Conservation (phyloP, 1,140 invertebrate species). For the Tetragnatha versicolor region DNA sequence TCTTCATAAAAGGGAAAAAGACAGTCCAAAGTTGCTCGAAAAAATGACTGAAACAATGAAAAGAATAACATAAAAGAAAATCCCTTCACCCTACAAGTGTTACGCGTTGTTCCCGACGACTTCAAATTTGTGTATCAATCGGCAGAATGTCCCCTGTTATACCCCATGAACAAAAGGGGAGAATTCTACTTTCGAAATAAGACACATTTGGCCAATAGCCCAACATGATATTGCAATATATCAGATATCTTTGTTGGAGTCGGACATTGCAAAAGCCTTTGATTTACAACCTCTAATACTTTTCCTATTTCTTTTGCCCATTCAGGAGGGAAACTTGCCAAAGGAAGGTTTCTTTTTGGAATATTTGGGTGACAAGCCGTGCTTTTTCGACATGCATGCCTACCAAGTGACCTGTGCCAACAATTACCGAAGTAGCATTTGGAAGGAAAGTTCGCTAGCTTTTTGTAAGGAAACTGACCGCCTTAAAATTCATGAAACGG, state of each 20-base stretch:
- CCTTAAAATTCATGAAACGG: too few relatives aligned
- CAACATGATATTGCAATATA: conserved; percentile 39
- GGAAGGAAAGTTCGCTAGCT: too few relatives aligned
- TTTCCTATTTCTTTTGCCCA: conserved; percentile 28
- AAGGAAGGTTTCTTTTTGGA: background rate
- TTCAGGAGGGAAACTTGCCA: conserved; percentile 36
- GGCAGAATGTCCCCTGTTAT: conserved; percentile 12
- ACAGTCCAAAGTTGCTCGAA: background rate
- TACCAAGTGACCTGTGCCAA: background rate
- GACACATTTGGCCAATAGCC: conserved; percentile 51
- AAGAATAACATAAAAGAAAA: conserved; percentile 1
- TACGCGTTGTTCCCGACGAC: conserved; percentile 23
- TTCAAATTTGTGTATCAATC: conserved; percentile 50
- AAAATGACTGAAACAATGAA: background rate
- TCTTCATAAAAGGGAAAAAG: background rate
- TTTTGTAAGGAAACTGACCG: too few relatives aligned
- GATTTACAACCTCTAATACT: conserved; percentile 46
- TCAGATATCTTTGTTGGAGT: conserved; percentile 49
- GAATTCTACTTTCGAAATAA: conserved; percentile 31
- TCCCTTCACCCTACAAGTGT: conserved; percentile 36
- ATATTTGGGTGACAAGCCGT: background rate
- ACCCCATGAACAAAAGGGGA: conserved; percentile 22
- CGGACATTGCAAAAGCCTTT: conserved; percentile 26
- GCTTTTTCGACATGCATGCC: background rate
- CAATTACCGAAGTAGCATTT: too few relatives aligned